Evolutionary conservation across 2,888 invertebrate genomes (phyloP), one percentile per base, ranked within the genome.

Genomic region (Cynaeus angustus): DNA sequence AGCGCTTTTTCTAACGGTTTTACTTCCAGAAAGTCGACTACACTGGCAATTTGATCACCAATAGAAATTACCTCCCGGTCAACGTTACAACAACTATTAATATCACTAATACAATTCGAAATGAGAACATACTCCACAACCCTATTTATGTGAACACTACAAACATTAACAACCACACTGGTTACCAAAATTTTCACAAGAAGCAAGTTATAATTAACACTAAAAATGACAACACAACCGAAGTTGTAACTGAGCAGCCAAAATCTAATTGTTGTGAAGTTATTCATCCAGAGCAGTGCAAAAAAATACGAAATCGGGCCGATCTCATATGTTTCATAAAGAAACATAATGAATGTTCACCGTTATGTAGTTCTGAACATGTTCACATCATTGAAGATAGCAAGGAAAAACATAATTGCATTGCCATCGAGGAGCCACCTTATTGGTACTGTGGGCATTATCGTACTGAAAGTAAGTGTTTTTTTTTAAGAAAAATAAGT

Each of bases 61-160:
- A 61, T 21, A 45, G 41, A 13, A 52, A 55, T 16, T 70, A 70
- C 45, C 12, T 70, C 7, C 70, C 70, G 1, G 66, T 66, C 21
- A 70, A 70, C 10, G 70, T 70, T 13, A 70, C 70, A 7, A 70
- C 70, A 0, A 21, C 66, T n/a, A 70, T 70, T 7, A 70, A 70
- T 16, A 66, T 70, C 21, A 70, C 70, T 1, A 70, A 70, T 21
- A 38, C 53, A 1, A 38, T 70, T 10, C 33, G 59, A 16, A 70
- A 61, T 14, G 50, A 70, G 12, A 62, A 68, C 14, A 0, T n/a
- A 1, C 7, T 68, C 4, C 9, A 68, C 37, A 62, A 64, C 48
- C 69, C 69, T 9, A 41, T 69, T 13, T 26, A 65, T 7, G 45
- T 69, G 5, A 69, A 69, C 28, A 45, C 55, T 1, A 69, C 69